Evolutionary conservation across 2,113 vertebrate species (phyloP).

Genomic region (Amphiprion percula): DNA sequence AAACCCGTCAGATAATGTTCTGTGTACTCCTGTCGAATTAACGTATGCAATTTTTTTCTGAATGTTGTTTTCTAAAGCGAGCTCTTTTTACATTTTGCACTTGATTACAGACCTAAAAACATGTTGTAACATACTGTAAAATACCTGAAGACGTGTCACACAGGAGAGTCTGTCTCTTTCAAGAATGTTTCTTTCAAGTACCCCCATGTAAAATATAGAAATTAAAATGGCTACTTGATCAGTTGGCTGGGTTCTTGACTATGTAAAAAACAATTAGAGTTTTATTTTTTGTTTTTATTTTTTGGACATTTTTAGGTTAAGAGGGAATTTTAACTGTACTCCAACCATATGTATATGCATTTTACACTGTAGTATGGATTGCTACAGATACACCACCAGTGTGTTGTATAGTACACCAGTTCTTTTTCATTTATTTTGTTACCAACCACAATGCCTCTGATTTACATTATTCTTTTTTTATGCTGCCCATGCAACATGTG

Average conservation of each 20-base stretch:
- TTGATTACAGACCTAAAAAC: slow-evolving; percentile 41
- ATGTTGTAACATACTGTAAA: slow-evolving; percentile 67
- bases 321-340: slow-evolving; percentile 27
- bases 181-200: slow-evolving; percentile 47
- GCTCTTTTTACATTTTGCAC: slow-evolving; percentile 79
- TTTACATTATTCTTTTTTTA: slow-evolving; percentile 36
- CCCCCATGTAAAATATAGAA: slow-evolving; percentile 32
- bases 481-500: slow-evolving; percentile 17
- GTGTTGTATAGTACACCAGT: slow-evolving; percentile 18
- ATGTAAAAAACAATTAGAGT: slow-evolving; percentile 5
- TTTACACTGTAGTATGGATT: slow-evolving; percentile 13
- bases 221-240: slow-evolving; percentile 13
- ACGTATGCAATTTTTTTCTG: slow-evolving; percentile 70
- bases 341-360: slow-evolving; percentile 25
- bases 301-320: slow-evolving; percentile 14
- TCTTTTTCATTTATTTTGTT: slow-evolving; percentile 39
- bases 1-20: slow-evolving; percentile 81
- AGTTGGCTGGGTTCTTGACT: slow-evolving; percentile 18
- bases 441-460: slow-evolving; percentile 60
- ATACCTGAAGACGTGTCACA: slow-evolving; percentile 47
- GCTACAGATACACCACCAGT: slow-evolving; percentile 30
- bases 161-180: slow-evolving; percentile 38
- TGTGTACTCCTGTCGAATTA: slow-evolving; percentile 36
- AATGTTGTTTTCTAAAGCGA: slow-evolving; percentile 77
- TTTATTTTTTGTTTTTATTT: slow-evolving; percentile 5